Evolutionary conservation across 2,888 invertebrate species (phyloP).

Genomic region (Operophtera brumata): DNA sequence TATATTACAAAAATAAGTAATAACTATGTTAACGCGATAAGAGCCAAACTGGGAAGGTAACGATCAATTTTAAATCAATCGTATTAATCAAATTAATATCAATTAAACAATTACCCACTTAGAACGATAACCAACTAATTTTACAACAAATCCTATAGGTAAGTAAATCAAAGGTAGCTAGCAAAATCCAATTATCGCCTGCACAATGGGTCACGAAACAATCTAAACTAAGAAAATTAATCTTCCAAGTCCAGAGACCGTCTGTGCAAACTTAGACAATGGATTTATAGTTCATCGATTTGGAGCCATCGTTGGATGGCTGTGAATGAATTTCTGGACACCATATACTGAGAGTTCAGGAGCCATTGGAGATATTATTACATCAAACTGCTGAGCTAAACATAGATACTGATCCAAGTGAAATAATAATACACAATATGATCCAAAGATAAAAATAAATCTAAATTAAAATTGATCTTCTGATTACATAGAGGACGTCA

Average conservation of each 20-base stretch:
- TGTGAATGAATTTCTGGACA: constrained; percentile 32
- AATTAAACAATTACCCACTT: neutral
- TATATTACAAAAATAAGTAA: too few species aligned
- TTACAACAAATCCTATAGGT: constrained; percentile 61
- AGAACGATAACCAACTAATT: constrained; percentile 29
- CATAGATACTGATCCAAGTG: too few species aligned
- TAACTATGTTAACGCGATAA: too few species aligned
- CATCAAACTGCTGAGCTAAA: neutral
- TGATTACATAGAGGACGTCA: too few species aligned
- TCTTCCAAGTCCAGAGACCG: constrained; percentile 78
- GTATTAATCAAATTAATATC: neutral
- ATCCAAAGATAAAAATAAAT: too few species aligned
- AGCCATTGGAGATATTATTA: neutral
- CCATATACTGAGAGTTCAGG: constrained; percentile 21
- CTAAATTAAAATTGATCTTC: too few species aligned
- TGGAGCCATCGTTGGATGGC: constrained; percentile 60
- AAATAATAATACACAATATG: too few species aligned
- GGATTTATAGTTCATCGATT: constrained; percentile 81
- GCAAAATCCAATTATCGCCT: constrained; percentile 79
- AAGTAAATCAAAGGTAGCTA: constrained; percentile 75
- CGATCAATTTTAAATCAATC: too few species aligned
- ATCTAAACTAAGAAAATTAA: constrained; percentile 82
- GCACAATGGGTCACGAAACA: constrained; percentile 81
- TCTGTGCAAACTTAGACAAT: constrained; percentile 80
- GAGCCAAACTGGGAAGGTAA: too few species aligned